Conservation (phyloP, 2,888 invertebrate species). For the Eurytoma adleriae region DNA sequence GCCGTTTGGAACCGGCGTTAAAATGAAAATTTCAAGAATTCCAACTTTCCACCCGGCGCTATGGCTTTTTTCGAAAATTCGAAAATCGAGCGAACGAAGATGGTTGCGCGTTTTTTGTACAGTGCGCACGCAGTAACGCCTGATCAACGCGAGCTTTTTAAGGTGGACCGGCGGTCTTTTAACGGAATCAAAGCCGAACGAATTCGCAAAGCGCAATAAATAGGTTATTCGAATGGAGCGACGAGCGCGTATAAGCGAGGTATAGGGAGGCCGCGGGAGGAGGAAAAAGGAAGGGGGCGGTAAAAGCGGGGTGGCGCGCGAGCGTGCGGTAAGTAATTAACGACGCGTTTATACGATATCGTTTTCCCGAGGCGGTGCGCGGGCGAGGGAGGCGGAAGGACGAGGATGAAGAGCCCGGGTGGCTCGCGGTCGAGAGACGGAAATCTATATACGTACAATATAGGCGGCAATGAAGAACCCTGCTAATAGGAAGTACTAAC, state of each 20-base stretch:
- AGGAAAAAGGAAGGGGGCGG: conserved; percentile 50
- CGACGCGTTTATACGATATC: conserved; percentile 72
- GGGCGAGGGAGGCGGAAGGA: conserved; percentile 50
- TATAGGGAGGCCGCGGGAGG: conserved; percentile 35
- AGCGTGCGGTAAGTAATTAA: conserved; percentile 69
- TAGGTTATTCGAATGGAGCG: conserved; percentile 31
- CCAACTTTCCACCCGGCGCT: no score
- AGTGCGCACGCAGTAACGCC: no score
- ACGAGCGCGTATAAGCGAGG: neutral
- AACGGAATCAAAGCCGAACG: conserved; percentile 12
- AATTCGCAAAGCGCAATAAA: conserved; percentile 1
- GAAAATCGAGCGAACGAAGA: no score
- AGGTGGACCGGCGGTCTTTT: no score
- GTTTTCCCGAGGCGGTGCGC: conserved; percentile 57
- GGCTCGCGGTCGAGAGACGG: conserved; percentile 5
- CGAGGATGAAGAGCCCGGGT: conserved; percentile 32
- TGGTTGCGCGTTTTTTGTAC: no score
- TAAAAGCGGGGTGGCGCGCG: conserved; percentile 57
- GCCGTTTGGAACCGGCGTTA: no score
- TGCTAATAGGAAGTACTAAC: conserved; percentile 73
- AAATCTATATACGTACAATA: conserved; percentile 20
- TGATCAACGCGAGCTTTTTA: no score
- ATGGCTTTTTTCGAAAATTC: no score
- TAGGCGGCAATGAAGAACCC: conserved; percentile 69
- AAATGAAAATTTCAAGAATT: no score